Evolutionary conservation across 2,113 vertebrate genomes (phyloP).

Genomic region (Actenoides hombroni): DNA sequence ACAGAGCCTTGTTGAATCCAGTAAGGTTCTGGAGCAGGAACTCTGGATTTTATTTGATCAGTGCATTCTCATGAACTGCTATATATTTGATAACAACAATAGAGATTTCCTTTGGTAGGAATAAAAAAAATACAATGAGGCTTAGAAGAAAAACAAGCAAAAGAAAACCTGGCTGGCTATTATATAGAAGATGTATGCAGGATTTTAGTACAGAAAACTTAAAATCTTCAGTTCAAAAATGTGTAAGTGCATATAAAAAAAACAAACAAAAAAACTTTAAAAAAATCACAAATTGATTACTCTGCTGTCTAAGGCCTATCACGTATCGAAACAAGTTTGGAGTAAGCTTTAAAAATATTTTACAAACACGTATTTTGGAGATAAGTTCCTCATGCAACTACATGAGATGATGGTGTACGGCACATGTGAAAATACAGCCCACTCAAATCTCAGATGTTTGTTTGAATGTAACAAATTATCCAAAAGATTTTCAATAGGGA

Average conservation of each 20-base stretch:
- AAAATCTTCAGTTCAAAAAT: neutral
- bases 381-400: neutral
- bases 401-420: neutral
- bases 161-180: neutral
- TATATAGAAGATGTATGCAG: neutral
- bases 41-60: neutral
- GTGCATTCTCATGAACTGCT: neutral
- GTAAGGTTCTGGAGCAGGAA: neutral
- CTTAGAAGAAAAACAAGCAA: neutral
- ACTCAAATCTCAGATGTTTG: neutral
- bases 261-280: too few relatives aligned
- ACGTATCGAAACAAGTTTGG: neutral
- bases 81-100: accelerated
- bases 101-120: neutral
- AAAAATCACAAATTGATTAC: neutral
- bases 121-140: neutral
- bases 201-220: neutral
- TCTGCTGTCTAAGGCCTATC: neutral
- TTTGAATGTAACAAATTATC: neutral
- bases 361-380: neutral
- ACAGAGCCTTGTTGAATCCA: neutral
- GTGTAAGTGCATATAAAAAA: neutral
- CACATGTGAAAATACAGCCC: neutral
- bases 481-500: neutral
- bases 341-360: neutral